A percentile compares a stretch with the other conserved stretches of the same genome.
Conservation (phyloP, 2,888 invertebrate genomes). For the Selenia dentaria region DNA sequence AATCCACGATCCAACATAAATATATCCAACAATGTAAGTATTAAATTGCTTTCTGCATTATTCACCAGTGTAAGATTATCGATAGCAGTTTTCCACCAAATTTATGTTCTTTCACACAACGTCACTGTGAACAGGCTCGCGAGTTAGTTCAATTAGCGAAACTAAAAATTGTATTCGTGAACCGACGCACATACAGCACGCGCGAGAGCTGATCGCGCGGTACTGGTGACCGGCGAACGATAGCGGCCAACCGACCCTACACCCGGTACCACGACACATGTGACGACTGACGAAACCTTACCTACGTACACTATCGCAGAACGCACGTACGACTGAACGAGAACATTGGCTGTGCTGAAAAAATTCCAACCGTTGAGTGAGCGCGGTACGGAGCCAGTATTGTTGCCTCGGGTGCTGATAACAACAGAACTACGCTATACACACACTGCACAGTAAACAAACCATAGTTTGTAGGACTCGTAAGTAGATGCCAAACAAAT, state of each 20-base stretch:
- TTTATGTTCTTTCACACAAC: conserved; percentile 62
- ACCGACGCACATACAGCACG: conserved; percentile 62
- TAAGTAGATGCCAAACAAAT: conserved; percentile 7
- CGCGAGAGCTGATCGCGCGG: conserved; percentile 72
- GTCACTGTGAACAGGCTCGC: conserved; percentile 71
- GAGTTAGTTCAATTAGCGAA: conserved; percentile 61
- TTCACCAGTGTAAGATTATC: conserved; percentile 59
- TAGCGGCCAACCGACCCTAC: conserved; percentile 76
- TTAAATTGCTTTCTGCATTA: conserved; percentile 38
- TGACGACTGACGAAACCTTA: conserved; percentile 23
- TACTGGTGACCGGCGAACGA: conserved; percentile 79
- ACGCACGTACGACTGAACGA: conserved; percentile 3
- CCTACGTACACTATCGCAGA: conserved; percentile 15
- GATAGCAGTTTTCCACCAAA: conserved; percentile 53
- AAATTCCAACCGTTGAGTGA: conserved; percentile 31
- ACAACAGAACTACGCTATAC: conserved; percentile 56
- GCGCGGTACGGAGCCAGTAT: conserved; percentile 46
- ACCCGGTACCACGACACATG: conserved; percentile 61
- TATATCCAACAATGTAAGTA: conserved; percentile 28
- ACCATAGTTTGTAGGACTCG: conserved; percentile 30
- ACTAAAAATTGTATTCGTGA: conserved; percentile 37
- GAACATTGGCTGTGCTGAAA: conserved; percentile 21
- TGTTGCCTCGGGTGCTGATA: conserved; percentile 53
- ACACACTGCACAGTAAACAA: conserved; percentile 47
- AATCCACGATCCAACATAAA: conserved; percentile 43